phyloP scores from a whole-genome alignment of 2,888 invertebrate species.

The Aquatica leii region DNA sequence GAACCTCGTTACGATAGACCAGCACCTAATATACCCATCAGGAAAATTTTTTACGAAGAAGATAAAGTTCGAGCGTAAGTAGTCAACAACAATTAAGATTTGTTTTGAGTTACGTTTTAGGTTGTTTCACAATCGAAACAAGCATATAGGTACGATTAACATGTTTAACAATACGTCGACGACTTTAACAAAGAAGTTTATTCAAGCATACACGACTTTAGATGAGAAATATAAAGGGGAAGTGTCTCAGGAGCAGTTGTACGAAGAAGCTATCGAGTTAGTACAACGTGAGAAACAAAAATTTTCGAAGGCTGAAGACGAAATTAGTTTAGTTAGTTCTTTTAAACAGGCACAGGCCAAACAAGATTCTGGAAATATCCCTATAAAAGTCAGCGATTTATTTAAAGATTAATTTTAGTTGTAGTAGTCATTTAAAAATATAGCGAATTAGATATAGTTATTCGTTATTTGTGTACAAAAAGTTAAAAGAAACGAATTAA shows the following conservation, averaged over 20 bases:
- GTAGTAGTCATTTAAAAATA: conserved; percentile 2
- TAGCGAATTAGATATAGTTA: neutral
- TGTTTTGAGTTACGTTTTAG: conserved; percentile 49
- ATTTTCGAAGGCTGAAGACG: conserved; percentile 8
- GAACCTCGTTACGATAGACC: conserved; percentile 82
- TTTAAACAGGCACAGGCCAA: conserved; percentile 44
- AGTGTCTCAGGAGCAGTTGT: conserved; percentile 62
- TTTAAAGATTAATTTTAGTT: conserved; percentile 17
- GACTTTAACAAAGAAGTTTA: conserved; percentile 68
- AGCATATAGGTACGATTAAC: conserved; percentile 65
- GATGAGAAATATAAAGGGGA: conserved; percentile 62
- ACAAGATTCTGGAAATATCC: conserved; percentile 17
- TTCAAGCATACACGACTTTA: conserved; percentile 68
- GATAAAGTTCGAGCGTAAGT: conserved; percentile 83
- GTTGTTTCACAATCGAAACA: conserved; percentile 70
- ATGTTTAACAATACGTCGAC: conserved; percentile 63
- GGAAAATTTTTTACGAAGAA: conserved; percentile 82
- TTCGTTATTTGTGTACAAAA: neutral
- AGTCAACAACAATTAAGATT: conserved; percentile 53
- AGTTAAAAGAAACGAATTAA: neutral
- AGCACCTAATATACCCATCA: conserved; percentile 68
- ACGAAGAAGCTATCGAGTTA: conserved; percentile 58
- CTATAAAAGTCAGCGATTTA: conserved; percentile 29
- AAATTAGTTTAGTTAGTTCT: conserved; percentile 40
- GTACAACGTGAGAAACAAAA: conserved; percentile 49